phyloP scores from a whole-genome alignment of 2,797 vertebrate species.

The Microctenopoma stevenorrisi region DNA sequence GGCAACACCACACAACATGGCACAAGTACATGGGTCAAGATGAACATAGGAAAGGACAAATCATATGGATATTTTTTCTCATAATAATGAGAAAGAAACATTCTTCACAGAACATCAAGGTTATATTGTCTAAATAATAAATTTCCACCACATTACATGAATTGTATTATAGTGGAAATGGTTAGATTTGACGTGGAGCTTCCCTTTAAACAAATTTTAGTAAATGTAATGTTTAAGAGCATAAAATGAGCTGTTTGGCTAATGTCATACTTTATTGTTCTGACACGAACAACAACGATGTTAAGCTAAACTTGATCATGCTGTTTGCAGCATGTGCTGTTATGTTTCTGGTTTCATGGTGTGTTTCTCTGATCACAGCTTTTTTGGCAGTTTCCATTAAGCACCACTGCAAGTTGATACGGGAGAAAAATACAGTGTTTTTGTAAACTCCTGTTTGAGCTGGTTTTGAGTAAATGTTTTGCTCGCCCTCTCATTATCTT shows the following conservation, averaged over 20 bases:
- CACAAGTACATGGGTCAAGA: no score
- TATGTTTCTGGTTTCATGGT: not conserved
- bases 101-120: no score
- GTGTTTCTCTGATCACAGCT: not conserved
- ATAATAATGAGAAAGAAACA: no score
- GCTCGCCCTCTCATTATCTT: slow-evolving; percentile 20
- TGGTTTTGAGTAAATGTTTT: slow-evolving; percentile 12
- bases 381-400: not conserved
- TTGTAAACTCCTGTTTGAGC: not conserved
- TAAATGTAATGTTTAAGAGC: not conserved
- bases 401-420: not conserved
- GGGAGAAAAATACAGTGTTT: not conserved
- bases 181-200: not conserved
- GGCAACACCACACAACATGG: no score
- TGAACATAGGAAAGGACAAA: no score
- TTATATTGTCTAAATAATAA: no score
- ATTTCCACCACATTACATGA: not conserved
- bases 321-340: not conserved
- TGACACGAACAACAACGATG: not conserved
- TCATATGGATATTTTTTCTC: no score
- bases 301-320: slow-evolving; percentile 1
- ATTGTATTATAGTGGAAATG: not conserved
- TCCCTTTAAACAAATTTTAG: not conserved
- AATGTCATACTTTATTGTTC: not conserved
- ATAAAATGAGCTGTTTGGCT: slow-evolving; percentile 15